phyloP scores from a whole-genome alignment of 1,140 invertebrate genomes.

The Sarcophaga peregrina region DNA sequence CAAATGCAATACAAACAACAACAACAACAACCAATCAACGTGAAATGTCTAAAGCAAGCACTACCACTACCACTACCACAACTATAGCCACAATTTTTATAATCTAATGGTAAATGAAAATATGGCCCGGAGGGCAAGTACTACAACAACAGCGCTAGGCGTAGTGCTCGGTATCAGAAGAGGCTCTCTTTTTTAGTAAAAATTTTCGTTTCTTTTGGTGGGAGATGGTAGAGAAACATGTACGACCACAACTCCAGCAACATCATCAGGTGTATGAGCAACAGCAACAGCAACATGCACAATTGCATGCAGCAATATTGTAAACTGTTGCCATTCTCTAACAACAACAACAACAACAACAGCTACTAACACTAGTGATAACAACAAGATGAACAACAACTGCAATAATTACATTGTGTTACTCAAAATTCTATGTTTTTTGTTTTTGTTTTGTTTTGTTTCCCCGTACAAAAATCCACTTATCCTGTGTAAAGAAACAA shows the following conservation, averaged over 20 bases:
- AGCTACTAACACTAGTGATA: constrained; percentile 18
- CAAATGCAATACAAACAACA: too few relatives aligned
- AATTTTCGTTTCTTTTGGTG: not conserved
- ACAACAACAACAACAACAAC: not conserved
- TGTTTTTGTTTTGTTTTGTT: not conserved
- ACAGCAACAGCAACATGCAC: not conserved
- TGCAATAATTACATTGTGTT: not conserved
- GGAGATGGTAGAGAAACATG: not conserved
- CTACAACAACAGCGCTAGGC: not conserved
- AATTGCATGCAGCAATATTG: not conserved
- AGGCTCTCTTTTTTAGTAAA: not conserved
- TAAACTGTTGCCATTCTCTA: constrained; percentile 27
- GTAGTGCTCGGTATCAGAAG: not conserved
- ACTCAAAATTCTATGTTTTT: too few relatives aligned
- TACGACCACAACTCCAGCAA: not conserved
- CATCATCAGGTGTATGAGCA: not conserved
- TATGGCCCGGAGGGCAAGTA: not conserved
- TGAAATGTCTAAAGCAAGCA: not conserved
- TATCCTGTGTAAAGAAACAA: not conserved
- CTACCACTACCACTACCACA: not conserved
- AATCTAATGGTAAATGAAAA: constrained; percentile 31
- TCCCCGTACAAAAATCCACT: constrained; percentile 16
- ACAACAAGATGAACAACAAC: not conserved
- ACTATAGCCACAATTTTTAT: not conserved
- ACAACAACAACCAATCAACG: constrained; percentile 22